phyloP scores from a whole-genome alignment of 2,113 vertebrate genomes.

The Tychaedon coryphoeus region DNA sequence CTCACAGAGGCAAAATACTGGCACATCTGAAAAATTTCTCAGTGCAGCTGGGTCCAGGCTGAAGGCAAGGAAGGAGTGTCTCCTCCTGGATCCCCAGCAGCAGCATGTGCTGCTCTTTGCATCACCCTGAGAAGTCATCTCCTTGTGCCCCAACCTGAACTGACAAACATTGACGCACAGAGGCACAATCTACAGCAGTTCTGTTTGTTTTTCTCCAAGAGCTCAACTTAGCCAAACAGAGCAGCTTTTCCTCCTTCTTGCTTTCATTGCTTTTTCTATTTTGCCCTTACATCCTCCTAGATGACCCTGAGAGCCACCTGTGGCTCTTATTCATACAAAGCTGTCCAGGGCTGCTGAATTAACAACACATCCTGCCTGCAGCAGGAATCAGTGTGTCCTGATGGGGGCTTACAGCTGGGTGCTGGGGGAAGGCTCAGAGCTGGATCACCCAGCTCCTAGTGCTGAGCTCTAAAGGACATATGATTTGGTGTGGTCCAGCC shows the following conservation, averaged over 20 bases:
- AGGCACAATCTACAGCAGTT: neutral
- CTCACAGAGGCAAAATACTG: neutral
- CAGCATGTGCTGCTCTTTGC: neutral
- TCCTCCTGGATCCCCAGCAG: neutral
- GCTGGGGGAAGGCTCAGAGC: neutral
- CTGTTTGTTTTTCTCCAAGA: neutral
- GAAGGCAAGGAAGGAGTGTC: neutral
- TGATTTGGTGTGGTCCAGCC: neutral
- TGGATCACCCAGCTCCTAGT: neutral
- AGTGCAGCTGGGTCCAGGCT: neutral
- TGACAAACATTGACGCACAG: neutral
- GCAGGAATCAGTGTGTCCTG: neutral
- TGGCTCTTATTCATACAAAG: neutral
- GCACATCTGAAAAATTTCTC: neutral
- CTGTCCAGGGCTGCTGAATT: neutral
- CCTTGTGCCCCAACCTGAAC: neutral
- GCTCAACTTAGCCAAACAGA: neutral
- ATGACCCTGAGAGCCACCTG: conserved; percentile 18
- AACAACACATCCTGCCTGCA: neutral
- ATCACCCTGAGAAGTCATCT: neutral
- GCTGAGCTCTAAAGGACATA: neutral
- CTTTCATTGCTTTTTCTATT: neutral
- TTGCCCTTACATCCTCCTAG: neutral
- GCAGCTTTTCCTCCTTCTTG: neutral
- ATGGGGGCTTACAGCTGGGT: neutral